Conservation (phyloP, 2,113 vertebrate species). For the Rhipidura dahli region DNA sequence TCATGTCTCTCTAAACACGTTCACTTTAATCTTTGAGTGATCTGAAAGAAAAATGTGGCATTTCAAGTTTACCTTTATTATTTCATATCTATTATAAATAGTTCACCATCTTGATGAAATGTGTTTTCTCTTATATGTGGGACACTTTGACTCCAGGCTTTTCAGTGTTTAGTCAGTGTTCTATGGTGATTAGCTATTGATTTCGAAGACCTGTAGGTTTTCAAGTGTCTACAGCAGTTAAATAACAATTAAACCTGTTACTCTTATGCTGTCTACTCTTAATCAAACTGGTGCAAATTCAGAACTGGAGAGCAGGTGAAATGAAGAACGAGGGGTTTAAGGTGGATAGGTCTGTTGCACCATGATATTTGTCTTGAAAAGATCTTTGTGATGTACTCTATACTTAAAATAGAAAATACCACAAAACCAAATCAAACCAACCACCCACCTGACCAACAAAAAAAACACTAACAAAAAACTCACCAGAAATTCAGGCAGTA, state of each 20-base stretch:
- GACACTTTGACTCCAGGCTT: neutral
- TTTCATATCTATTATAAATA: conserved; percentile 9
- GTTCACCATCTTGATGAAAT: conserved; percentile 8
- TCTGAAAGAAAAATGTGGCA: conserved; percentile 48
- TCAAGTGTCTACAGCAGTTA: neutral
- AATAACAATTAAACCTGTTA: neutral
- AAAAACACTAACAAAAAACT: neutral
- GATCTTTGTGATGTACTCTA: neutral
- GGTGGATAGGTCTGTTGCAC: neutral
- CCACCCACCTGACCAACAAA: neutral
- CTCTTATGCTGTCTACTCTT: neutral
- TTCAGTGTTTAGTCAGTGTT: neutral
- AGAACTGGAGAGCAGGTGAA: neutral
- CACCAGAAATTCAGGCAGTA: neutral
- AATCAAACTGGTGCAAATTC: neutral
- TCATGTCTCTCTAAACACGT: conserved; percentile 62
- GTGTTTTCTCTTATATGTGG: neutral
- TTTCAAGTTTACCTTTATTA: conserved; percentile 32
- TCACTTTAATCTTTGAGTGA: conserved; percentile 64
- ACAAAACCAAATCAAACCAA: neutral
- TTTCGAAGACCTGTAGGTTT: neutral
- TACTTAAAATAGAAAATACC: neutral
- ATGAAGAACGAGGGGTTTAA: neutral
- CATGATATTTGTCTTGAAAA: neutral
- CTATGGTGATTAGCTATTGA: neutral